Evolutionary conservation across 2,113 vertebrate species (phyloP).

Genomic region (Bufo gargarizans): DNA sequence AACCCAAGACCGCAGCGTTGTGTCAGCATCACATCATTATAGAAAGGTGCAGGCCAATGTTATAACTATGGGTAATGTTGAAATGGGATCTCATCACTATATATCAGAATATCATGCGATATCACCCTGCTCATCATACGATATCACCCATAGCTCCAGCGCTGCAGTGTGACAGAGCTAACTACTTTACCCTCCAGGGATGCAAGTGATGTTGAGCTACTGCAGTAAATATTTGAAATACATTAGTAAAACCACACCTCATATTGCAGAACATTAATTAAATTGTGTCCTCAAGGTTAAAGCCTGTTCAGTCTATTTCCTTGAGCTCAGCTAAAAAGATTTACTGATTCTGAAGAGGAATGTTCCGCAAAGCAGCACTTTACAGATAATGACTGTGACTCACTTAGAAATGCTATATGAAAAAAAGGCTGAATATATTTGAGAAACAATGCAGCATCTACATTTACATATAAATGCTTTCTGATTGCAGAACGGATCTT

Average conservation of each 20-base stretch:
- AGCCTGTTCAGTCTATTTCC: neutral
- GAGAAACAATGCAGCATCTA: conserved; percentile 32
- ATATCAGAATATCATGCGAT: neutral
- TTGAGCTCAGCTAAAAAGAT: conserved; percentile 17
- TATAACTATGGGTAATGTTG: neutral
- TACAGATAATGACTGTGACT: conserved; percentile 27
- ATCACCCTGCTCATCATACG: neutral
- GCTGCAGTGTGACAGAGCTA: neutral
- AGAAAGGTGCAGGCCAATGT: neutral
- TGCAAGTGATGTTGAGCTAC: neutral
- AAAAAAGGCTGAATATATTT: neutral
- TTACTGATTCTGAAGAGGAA: neutral
- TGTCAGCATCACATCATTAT: neutral
- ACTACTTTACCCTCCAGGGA: neutral
- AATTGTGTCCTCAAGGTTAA: conserved; percentile 15
- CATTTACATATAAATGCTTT: conserved; percentile 44
- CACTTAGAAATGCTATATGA: conserved; percentile 21
- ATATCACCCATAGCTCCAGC: neutral
- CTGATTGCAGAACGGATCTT: neutral
- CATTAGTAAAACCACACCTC: neutral
- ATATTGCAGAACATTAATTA: conserved; percentile 26
- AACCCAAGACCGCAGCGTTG: neutral
- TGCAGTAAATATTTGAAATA: neutral
- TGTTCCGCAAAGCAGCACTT: conserved; percentile 22
- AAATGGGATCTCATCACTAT: neutral